phyloP scores from a whole-genome alignment of 2,888 invertebrate genomes.

The Tribolium freemani region DNA sequence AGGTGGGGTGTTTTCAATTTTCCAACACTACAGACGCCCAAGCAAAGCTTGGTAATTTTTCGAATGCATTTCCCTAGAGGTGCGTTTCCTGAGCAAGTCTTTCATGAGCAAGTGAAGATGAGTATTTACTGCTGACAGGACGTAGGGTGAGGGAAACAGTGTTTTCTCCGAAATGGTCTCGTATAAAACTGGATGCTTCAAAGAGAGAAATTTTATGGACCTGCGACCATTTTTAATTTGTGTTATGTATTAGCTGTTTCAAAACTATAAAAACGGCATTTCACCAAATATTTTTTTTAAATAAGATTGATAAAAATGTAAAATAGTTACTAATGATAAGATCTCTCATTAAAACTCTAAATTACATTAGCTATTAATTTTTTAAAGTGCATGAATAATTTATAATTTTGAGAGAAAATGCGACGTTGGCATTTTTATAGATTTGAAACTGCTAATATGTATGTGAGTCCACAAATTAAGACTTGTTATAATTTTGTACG shows the following conservation, averaged over 20 bases:
- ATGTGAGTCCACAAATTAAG: not conserved
- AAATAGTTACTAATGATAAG: no score
- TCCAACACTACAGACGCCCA: conserved; percentile 18
- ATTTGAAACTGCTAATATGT: no score
- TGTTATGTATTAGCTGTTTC: no score
- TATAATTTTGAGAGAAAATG: no score
- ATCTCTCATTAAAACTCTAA: no score
- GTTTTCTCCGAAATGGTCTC: conserved; percentile 23
- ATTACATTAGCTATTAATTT: no score
- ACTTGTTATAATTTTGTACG: not conserved
- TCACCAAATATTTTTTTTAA: no score
- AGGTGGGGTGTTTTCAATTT: conserved; percentile 37
- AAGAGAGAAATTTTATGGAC: conserved; percentile 20
- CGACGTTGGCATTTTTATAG: no score
- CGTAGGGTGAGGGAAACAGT: conserved; percentile 23
- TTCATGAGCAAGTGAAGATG: conserved; percentile 30
- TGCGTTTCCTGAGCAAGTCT: conserved; percentile 1
- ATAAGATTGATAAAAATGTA: no score
- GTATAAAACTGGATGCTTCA: conserved; percentile 30
- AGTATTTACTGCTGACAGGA: conserved; percentile 38
- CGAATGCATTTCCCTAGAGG: not conserved
- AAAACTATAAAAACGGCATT: no score
- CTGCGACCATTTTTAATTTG: conserved; percentile 9
- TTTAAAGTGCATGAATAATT: no score
- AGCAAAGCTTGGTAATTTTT: conserved; percentile 2